Base-by-base conservation (phyloP, 2,113 vertebrate genomes). In the Oostethus manadensis region DNA sequence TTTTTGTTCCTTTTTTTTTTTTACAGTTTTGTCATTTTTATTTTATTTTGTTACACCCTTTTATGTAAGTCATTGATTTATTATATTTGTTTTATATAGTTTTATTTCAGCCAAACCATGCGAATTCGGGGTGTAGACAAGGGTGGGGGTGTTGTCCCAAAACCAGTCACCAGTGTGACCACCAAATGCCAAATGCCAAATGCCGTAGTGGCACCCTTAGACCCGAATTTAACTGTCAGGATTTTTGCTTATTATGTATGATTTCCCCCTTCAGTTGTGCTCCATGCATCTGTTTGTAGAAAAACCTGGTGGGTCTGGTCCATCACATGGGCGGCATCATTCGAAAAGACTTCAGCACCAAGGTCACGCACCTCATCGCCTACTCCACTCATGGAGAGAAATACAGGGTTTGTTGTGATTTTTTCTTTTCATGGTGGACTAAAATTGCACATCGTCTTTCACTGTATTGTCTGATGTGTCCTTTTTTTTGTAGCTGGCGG, bases 271-370 rank as follows among this genome's bases (percentile, higher is more conserved):
- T n/a, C 46, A 47, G 17, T 44, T 38, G 3, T n/a, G 10, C 1
- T n/a, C 13, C 11, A 26, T 29, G 8, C 15, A 48, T 63, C 1
- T 73, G 8, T 23, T 0, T 62, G 21, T 48, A 99, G 97, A 93
- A 96, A 55, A 91, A 89, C n/a, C 82, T 99, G 15, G 95, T 98
- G 68, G 96, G 92, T 66, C 83, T 99, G 73, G 96, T 94, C 60
- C 97, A 99, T 90, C 93, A 99, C 70, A 99, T 99, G 97, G 97
- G 97, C 49, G 97, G 96, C 56, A 92, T 91, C 73, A 98, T 94
- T 79, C 90, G 96, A 43, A 97, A 90, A 75, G 96, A 99, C 71
- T 98, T 97, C 43, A 95, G 93, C 76, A 91, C 94, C 26, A 99
- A 98, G 89, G 93, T 99, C 62, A 97, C 95, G 51, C 96, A 99